phyloP scores from a whole-genome alignment of 2,888 invertebrate species.

The Sarcophaga caerulescens region DNA sequence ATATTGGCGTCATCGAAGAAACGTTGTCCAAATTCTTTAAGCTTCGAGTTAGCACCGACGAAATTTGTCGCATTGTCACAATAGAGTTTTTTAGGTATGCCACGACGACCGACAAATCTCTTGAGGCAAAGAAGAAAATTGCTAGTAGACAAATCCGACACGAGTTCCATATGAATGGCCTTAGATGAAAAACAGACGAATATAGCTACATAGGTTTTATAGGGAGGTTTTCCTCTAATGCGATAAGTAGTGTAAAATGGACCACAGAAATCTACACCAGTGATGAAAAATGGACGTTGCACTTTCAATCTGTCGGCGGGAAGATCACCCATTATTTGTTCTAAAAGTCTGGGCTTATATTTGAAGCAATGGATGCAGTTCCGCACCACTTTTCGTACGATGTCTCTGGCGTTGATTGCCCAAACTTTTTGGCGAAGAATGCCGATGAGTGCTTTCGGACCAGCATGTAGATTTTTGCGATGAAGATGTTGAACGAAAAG shows the following conservation, averaged over 20 bases:
- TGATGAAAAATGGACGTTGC: conserved; percentile 45
- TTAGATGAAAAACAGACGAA: conserved; percentile 64
- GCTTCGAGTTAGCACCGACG: conserved; percentile 9
- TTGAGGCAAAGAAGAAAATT: conserved; percentile 65
- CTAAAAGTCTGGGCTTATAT: conserved; percentile 52
- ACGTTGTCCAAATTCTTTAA: conserved; percentile 10
- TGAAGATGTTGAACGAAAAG: conserved; percentile 54
- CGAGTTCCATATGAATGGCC: conserved; percentile 66
- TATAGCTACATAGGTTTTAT: conserved; percentile 34
- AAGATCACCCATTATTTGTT: conserved; percentile 65
- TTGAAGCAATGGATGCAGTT: conserved; percentile 60
- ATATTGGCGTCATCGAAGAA: conserved; percentile 3
- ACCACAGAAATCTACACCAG: conserved; percentile 38
- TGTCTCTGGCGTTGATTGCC: conserved; percentile 41
- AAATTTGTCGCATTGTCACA: conserved; percentile 52
- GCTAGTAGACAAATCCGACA: conserved; percentile 64
- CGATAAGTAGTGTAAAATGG: conserved; percentile 27
- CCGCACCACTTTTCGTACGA: conserved; percentile 52
- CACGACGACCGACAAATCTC: conserved; percentile 58
- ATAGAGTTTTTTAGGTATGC: conserved; percentile 21
- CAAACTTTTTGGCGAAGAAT: conserved; percentile 62
- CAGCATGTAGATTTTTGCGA: conserved; percentile 53
- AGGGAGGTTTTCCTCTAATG: conserved; percentile 18
- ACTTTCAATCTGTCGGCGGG: conserved; percentile 52
- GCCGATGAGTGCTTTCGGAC: conserved; percentile 53